Evolutionary conservation across 2,888 invertebrate genomes (phyloP), one percentile per base, ranked within the genome.

Genomic region (Neelides folsomi): DNA sequence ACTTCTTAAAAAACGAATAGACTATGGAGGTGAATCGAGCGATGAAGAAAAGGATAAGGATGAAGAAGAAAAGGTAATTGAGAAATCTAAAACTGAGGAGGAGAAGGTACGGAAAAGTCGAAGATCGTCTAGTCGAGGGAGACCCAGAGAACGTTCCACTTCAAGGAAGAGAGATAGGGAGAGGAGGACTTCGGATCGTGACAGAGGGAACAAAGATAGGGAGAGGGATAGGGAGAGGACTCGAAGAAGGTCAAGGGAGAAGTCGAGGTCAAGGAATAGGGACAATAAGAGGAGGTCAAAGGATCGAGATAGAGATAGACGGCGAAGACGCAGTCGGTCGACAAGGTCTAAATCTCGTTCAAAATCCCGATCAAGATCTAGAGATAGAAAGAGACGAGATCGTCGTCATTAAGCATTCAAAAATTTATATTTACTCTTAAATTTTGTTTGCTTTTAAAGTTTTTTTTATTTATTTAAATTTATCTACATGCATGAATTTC

Each of bases 21-120:
- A 59, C 36, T 61, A 59, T 36, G 61, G 61, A 61, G 62, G 59
- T 47, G 62, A 62, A 39, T 55, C 54, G 19, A 58, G 60, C 35
- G 54, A 51, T 5, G 63, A 57, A 18, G 63, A 63, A 10, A 58
- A 58, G 7, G 51, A 53, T 19, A 8, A 15, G 39, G 8, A 39
- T 3, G 39, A n/a, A 39, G 15, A 15, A 39, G 40, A 47, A 45
- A 20, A 27, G 45, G 27, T 39, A 39, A 39, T 39, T n/a, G 15
- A 13, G 15, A 39, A 39, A 39, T 35, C 18, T 3, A 18, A 15
- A 4, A 2, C 4, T 13, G 47, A 36, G 47, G n/a, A 36, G 7
- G 46, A 45, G 38, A 16, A 16, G 34, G 16, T n/a, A 38, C 5
- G 20, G n/a, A 6, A 10, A 34, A 19, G 47, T 44, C 12, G 35